A percentile compares a stretch with the other conserved stretches of the same genome.
phyloP scores from a whole-genome alignment of 92 coral and sea anemone species.

The Parazoanthus atlanticus region DNA sequence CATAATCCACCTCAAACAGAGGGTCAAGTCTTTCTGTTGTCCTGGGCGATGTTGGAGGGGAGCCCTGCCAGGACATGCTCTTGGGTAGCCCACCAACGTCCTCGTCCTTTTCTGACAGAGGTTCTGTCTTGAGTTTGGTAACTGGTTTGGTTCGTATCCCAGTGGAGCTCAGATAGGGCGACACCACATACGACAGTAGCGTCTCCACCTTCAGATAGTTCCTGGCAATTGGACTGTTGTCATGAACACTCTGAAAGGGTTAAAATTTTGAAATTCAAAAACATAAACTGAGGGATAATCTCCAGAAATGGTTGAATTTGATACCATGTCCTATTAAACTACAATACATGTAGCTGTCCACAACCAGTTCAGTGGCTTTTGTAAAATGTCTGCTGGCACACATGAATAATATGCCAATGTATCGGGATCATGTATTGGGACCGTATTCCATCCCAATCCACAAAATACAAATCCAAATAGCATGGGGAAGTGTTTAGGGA shows the following conservation, averaged over 20 bases:
- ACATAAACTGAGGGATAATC: no score
- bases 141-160: constrained; percentile 72
- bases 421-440: no score
- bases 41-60: constrained; percentile 39
- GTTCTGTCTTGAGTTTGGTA: constrained; percentile 25
- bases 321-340: no score
- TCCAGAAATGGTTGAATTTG: neutral
- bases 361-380: no score
- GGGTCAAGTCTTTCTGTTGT: constrained; percentile 75
- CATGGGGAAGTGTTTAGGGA: no score
- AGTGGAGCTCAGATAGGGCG: constrained; percentile 89
- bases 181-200: constrained; percentile 82
- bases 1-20: constrained; percentile 67
- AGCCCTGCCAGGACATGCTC: constrained; percentile 51
- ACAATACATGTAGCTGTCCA: no score
- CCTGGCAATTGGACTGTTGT: constrained; percentile 48
- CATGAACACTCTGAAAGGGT: constrained; percentile 81
- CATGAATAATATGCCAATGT: no score
- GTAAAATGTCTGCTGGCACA: no score
- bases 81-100: constrained; percentile 37
- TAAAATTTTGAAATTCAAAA: neutral
- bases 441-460: no score
- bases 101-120: constrained; percentile 16
- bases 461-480: no score
- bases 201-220: constrained; percentile 88